Evolutionary conservation across 2,797 vertebrate genomes (phyloP).

Genomic region (Capromys pilorides): DNA sequence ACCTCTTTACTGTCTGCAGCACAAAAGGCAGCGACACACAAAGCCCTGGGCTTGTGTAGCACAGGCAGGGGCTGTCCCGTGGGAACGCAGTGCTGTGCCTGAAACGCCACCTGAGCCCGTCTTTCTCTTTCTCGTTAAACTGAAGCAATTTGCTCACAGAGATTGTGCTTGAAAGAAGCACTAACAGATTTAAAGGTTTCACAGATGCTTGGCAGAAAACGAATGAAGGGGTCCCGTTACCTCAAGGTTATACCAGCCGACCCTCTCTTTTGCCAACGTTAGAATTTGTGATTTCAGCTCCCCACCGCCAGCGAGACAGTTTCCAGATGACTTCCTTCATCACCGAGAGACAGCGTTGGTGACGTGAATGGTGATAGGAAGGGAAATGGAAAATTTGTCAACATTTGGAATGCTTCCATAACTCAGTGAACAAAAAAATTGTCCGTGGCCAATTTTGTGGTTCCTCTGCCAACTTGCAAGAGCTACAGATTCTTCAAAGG

Average conservation of each 20-base stretch:
- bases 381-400: neutral
- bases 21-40: neutral
- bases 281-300: neutral
- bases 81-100: neutral
- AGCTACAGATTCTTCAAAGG: neutral
- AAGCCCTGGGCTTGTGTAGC: neutral
- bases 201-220: neutral
- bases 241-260: neutral
- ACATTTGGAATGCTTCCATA: conserved; percentile 29
- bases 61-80: neutral
- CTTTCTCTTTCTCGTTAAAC: neutral
- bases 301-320: neutral
- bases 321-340: neutral
- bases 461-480: neutral
- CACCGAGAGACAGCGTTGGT: neutral
- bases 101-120: neutral
- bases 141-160: neutral
- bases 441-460: neutral
- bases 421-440: neutral
- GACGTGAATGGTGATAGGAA: neutral
- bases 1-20: neutral
- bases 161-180: neutral
- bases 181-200: neutral
- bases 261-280: neutral
- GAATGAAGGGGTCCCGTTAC: neutral